Percentiles rank a stretch among this genome's conserved stretches.
phyloP scores from a whole-genome alignment of 2,797 vertebrate genomes.

The Chromis chromis region DNA sequence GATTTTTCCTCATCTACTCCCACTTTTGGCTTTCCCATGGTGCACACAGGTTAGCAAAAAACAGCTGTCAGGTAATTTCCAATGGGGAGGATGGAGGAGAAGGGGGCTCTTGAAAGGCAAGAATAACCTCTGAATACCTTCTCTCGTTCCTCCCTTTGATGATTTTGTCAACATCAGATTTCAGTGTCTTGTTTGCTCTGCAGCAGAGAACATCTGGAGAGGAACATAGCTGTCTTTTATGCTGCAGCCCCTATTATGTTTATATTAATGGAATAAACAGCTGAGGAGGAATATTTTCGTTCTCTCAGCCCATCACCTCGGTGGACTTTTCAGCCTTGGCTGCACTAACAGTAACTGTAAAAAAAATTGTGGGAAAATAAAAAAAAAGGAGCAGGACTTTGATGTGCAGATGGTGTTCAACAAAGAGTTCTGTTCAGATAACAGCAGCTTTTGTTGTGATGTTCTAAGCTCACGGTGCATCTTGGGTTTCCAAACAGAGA shows the following conservation, averaged over 20 bases:
- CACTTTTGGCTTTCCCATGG: conserved; percentile 42
- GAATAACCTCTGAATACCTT: conserved; percentile 56
- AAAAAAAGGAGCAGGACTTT: conserved; percentile 49
- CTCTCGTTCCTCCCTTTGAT: conserved; percentile 56
- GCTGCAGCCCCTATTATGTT: conserved; percentile 39
- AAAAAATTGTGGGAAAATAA: conserved; percentile 11
- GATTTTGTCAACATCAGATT: conserved; percentile 60
- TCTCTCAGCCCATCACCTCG: conserved; percentile 43
- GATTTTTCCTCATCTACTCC: conserved; percentile 44
- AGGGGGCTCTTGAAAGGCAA: conserved; percentile 37
- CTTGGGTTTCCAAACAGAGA: conserved; percentile 71
- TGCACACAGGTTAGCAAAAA: conserved; percentile 60
- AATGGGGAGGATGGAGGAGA: conserved; percentile 33
- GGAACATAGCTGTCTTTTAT: conserved; percentile 22
- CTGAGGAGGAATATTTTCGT: conserved; percentile 56
- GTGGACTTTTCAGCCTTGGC: conserved; percentile 50
- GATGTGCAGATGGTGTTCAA: conserved; percentile 70
- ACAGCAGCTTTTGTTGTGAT: conserved; percentile 73
- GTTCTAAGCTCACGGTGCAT: conserved; percentile 61
- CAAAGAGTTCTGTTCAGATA: conserved; percentile 48
- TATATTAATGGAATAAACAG: conserved; percentile 59
- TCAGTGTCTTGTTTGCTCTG: conserved; percentile 47
- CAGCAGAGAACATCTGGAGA: conserved; percentile 61
- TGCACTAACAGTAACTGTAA: conserved; percentile 37
- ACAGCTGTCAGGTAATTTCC: conserved; percentile 70